Evolutionary conservation across 2,888 invertebrate genomes (phyloP), one percentile per base, ranked within the genome.

Genomic region (Hybos culiciformis): DNA sequence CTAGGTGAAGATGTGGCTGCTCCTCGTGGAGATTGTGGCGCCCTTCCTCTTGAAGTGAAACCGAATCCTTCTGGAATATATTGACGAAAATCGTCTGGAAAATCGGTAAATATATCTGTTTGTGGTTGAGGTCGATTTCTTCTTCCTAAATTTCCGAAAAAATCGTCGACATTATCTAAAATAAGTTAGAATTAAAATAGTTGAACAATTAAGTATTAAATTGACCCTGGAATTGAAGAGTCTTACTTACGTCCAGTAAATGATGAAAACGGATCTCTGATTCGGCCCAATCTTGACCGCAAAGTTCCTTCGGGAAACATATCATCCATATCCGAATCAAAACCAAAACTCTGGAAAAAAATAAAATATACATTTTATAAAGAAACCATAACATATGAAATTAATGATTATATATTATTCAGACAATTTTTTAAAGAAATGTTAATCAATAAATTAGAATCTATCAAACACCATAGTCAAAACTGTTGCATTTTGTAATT

Each of bases 51-150:
- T 37, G 40, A 36, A 4, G 44, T 29, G 20, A 58, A 53, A 3
- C 58, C 59, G 48, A 66, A 66, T 20, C 54, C 47, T 21, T 62
- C 66, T 12, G 66, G 66, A 50, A 67, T 62, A 40, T 63, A 63
- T 41, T 64, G 63, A 17, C 66, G 54, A 47, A 67, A 67, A 52
- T 66, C 62, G n/a, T 61, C 56, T 41, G 67, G 67, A 47, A 66
- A 51, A 48, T 63, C 59, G 29, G 65, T 67, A 51, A 66, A 62
- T 14, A 49, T 47, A 15, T 40, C 41, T 4, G 43, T 44, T 42
- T 48, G 50, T 17, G 42, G 33, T 17, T 56, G 52, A 24, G 55
- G 52, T 21, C 49, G 53, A 12, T 41, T 43, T 31, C 45, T 44
- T 14, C 34, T 9, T n/a, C 42, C 40, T 15, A 32, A 41, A 29